Percentiles rank a stretch among this genome's conserved stretches.
phyloP scores from a whole-genome alignment of 2,113 vertebrate species.

The Bos javanicus region DNA sequence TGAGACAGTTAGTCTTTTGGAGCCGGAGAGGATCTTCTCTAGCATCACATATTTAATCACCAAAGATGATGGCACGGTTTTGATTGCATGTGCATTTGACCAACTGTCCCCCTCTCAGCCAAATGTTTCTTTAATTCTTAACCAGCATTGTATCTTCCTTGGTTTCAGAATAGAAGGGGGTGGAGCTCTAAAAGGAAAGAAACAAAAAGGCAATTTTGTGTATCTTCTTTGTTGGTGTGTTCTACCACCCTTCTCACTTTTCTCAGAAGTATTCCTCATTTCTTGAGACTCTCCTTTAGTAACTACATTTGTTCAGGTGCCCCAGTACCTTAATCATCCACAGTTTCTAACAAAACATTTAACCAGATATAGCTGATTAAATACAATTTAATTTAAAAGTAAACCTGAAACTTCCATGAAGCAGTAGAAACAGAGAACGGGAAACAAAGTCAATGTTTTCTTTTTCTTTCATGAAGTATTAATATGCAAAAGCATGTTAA shows the following conservation, averaged over 20 bases:
- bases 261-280: neutral
- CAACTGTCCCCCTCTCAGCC: neutral
- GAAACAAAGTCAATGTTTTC: neutral
- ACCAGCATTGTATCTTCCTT: neutral
- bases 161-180: neutral
- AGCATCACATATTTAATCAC: neutral
- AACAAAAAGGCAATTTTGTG: neutral
- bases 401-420: constrained; percentile 40
- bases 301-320: constrained; percentile 40
- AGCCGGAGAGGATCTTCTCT: neutral
- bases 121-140: neutral
- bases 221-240: neutral
- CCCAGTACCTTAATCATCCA: neutral
- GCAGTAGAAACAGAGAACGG: neutral
- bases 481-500: neutral
- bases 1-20: neutral
- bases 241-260: neutral
- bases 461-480: neutral
- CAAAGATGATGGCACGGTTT: neutral
- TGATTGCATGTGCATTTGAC: neutral
- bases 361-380: constrained; percentile 31
- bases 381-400: constrained; percentile 29
- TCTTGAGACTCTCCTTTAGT: neutral
- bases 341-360: neutral
- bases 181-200: neutral